These are phyloP conservation scores for Carduelis carduelis DNA, from an alignment of 2,797 vertebrate species.

Conservation along the genomic window DNA sequence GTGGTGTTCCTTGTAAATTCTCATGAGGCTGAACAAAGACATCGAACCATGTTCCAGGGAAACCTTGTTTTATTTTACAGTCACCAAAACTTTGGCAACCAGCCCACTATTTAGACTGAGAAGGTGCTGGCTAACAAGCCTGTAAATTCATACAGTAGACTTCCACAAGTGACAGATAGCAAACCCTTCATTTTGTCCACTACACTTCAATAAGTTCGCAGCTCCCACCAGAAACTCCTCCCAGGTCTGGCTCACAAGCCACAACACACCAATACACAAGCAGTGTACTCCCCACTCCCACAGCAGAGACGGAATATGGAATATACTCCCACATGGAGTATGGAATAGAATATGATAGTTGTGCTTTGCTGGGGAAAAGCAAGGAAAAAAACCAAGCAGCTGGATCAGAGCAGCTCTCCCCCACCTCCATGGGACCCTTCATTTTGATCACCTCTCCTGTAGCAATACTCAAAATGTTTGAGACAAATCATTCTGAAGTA, in stretches of 20 bases:
- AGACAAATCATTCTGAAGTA: not conserved
- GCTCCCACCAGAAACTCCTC: not conserved
- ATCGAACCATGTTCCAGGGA: rapidly evolving
- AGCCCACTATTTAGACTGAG: not conserved
- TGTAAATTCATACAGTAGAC: not conserved
- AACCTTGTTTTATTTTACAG: not conserved
- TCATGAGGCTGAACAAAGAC: not conserved
- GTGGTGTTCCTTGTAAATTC: not conserved
- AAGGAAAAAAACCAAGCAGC: not conserved
- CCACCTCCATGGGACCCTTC: not conserved
- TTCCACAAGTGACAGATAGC: not conserved
- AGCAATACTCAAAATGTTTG: not conserved
- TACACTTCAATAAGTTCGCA: not conserved
- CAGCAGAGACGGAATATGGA: not conserved
- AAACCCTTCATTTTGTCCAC: not conserved
- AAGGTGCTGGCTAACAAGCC: not conserved
- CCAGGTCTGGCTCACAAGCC: not conserved
- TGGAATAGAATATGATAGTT: not conserved
- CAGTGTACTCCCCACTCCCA: not conserved
- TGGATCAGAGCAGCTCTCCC: not conserved
- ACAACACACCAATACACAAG: not conserved
- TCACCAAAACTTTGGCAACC: not conserved
- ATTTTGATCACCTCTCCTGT: not conserved
- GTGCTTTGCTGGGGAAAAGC: not conserved
- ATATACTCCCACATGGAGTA: not conserved